Evolutionary conservation across 1,140 invertebrate species (phyloP).

Genomic region (Mya arenaria): DNA sequence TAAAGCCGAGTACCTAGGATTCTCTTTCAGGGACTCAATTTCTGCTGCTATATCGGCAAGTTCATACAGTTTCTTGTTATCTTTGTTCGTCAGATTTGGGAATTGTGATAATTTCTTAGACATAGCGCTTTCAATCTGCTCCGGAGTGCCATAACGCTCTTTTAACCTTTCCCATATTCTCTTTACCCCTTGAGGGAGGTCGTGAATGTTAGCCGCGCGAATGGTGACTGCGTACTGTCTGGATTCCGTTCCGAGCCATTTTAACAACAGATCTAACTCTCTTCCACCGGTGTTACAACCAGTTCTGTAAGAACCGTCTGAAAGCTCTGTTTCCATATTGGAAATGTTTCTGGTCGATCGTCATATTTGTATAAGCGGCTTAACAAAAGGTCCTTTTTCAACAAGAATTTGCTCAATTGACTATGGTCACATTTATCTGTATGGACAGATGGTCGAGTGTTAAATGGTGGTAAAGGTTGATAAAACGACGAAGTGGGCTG

Average conservation of each 20-base stretch:
- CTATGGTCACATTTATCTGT: too few relatives aligned
- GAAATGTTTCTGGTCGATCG: slow-evolving; percentile 42
- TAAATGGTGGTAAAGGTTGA: too few relatives aligned
- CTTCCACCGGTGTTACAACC: slow-evolving; percentile 35
- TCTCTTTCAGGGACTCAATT: slow-evolving; percentile 55
- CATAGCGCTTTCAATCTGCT: slow-evolving; percentile 53
- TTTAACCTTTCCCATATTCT: slow-evolving; percentile 56
- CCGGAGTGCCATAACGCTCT: slow-evolving; percentile 58
- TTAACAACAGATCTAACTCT: slow-evolving; percentile 59
- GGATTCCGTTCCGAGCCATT: slow-evolving; percentile 59
- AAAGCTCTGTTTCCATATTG: slow-evolving; percentile 54
- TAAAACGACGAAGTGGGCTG: too few relatives aligned
- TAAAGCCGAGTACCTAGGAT: too few relatives aligned
- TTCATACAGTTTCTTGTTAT: slow-evolving; percentile 54
- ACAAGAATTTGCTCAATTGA: too few relatives aligned
- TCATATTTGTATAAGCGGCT: slow-evolving; percentile 38
- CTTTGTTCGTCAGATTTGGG: slow-evolving; percentile 53
- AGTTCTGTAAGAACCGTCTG: slow-evolving; percentile 32
- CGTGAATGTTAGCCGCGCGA: slow-evolving; percentile 36
- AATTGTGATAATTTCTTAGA: slow-evolving; percentile 44
- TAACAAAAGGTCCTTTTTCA: slow-evolving; percentile 48
- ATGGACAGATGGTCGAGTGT: too few relatives aligned
- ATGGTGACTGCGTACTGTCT: slow-evolving; percentile 50
- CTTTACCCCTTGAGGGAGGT: slow-evolving; percentile 30
- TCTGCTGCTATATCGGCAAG: slow-evolving; percentile 52